Evolutionary conservation across 1,140 invertebrate genomes (phyloP).

Genomic region (Bombus consobrinus): DNA sequence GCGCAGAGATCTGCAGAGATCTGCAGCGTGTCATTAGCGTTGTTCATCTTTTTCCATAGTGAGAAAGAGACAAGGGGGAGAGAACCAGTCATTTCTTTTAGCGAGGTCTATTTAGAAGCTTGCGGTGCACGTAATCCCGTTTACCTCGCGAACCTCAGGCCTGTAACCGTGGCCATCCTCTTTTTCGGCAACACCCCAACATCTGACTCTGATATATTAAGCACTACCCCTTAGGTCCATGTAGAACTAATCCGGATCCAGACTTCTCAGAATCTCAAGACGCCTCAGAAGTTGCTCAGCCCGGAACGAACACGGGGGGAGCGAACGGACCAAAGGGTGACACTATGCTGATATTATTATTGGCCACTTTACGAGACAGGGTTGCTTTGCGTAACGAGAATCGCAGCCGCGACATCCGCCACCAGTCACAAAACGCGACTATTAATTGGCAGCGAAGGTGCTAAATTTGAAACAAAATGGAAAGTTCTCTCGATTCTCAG

Average conservation of each 20-base stretch:
- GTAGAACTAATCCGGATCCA: constrained; percentile 62
- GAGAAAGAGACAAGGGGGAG: neutral
- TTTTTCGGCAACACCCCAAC: constrained; percentile 43
- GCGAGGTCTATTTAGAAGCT: constrained; percentile 14
- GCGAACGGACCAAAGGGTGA: constrained; percentile 13
- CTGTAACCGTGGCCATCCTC: neutral
- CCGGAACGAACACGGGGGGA: constrained; percentile 25
- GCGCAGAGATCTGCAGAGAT: neutral
- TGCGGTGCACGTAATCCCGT: constrained; percentile 13
- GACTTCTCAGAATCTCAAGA: constrained; percentile 62
- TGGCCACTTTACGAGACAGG: constrained; percentile 3
- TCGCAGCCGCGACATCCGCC: neutral
- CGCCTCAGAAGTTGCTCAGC: constrained; percentile 12
- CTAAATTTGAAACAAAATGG: neutral
- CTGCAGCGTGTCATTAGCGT: neutral
- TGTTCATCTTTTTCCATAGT: neutral
- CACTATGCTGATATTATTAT: constrained; percentile 41
- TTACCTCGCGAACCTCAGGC: neutral
- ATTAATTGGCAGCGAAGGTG: no score
- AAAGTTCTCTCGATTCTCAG: neutral
- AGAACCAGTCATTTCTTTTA: neutral
- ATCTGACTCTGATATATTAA: constrained; percentile 61
- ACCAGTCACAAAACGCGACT: no score
- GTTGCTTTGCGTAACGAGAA: constrained; percentile 5
- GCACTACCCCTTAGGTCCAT: constrained; percentile 55